Evolutionary conservation across 2,797 vertebrate species (phyloP).

Genomic region (Phataginus tetradactyla): DNA sequence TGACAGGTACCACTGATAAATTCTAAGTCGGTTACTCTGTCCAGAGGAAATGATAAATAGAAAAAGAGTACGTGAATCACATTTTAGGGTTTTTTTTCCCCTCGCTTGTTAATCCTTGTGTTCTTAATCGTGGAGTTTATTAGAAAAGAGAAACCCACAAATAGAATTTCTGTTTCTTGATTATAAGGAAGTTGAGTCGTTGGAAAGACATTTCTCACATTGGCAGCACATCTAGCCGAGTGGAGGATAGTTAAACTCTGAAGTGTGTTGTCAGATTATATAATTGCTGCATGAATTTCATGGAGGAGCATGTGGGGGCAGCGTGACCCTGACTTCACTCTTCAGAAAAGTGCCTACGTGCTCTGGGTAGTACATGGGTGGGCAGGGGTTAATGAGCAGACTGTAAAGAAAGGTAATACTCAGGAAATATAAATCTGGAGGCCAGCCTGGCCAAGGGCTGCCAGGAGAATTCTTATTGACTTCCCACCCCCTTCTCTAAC

Average conservation of each 20-base stretch:
- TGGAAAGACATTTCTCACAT: background rate
- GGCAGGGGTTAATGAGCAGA: background rate
- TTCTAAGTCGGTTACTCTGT: background rate
- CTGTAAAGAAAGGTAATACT: background rate
- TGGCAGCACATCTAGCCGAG: background rate
- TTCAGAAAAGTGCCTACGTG: background rate
- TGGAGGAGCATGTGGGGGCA: background rate
- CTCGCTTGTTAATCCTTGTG: background rate
- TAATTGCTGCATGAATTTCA: background rate
- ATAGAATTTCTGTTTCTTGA: background rate
- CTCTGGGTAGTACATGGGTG: background rate
- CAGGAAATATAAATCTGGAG: background rate
- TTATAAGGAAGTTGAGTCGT: background rate
- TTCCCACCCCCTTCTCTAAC: background rate
- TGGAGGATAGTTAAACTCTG: background rate
- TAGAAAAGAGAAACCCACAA: background rate
- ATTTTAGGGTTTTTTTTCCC: background rate
- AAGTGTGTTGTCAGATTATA: background rate
- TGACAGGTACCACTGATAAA: background rate
- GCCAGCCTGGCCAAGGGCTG: background rate
- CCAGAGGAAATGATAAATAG: background rate
- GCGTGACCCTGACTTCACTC: background rate
- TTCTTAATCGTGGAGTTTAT: background rate
- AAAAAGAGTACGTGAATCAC: background rate
- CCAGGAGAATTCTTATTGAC: background rate